These are phyloP conservation scores for Pseudomyrmex dendroicus DNA, from an alignment of 1,140 invertebrate species.

Conservation along the genomic window DNA sequence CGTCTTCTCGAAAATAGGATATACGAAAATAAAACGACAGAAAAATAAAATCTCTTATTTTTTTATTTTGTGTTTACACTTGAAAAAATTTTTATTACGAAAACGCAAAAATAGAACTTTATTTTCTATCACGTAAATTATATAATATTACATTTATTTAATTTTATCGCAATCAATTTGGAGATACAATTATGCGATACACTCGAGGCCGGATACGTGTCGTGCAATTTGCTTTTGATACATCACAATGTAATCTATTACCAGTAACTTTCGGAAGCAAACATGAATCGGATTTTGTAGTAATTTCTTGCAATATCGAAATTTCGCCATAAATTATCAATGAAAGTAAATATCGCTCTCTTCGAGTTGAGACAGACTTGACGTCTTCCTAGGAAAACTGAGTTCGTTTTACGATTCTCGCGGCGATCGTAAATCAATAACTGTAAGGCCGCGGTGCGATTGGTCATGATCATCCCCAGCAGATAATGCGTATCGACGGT, in stretches of 20 bases:
- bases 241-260: background rate
- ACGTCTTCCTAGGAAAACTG: slow-evolving; percentile 48
- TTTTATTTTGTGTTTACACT: background rate
- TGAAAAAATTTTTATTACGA: background rate
- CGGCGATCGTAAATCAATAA: slow-evolving; percentile 63
- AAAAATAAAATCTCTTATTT: background rate
- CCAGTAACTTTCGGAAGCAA: background rate
- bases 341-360: background rate
- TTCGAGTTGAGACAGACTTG: slow-evolving; percentile 20
- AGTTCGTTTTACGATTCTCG: slow-evolving; percentile 61
- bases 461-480: slow-evolving; percentile 42
- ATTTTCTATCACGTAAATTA: background rate
- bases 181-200: background rate
- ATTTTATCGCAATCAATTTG: slow-evolving; percentile 11
- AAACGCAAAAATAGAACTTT: background rate
- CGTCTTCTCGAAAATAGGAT: slow-evolving; percentile 18
- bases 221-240: background rate
- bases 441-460: slow-evolving; percentile 31
- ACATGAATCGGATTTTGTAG: background rate
- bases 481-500: slow-evolving; percentile 54
- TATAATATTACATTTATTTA: background rate
- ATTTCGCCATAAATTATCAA: slow-evolving; percentile 18
- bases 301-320: background rate
- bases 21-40: slow-evolving; percentile 12
- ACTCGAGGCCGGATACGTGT: background rate